Base-by-base conservation (phyloP, 2,888 invertebrate genomes). In the Matsumyia berberina region DNA sequence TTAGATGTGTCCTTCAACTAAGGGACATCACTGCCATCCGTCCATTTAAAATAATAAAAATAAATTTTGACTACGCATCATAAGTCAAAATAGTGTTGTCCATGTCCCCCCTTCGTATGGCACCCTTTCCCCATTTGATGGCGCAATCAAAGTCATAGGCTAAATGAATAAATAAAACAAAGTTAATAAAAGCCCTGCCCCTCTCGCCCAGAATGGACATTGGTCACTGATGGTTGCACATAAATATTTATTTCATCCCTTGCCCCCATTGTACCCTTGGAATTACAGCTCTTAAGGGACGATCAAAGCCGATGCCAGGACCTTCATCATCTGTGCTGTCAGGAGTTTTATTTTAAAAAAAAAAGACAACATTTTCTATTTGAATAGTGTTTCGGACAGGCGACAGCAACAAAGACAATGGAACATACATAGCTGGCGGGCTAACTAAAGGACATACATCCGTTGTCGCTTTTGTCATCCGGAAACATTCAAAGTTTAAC, bases 81-180 rank as follows among this genome's bases (percentile, higher is more conserved):
- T 57, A 66, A 76, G 66, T 76, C 44, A 15, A 49, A 37, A 8
- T 58, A 46, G 35, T 53, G 17, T 33, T 39, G 5, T 5, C 39
- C 5, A 4, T 19, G 11, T 37, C 11, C 15, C 31, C 11, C 44
- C 9, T 24, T 31, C 15, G 15, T 42, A 7, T 24, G n/a, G n/a
- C n/a, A n/a, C n/a, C 24, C 24, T 24, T 24, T 24, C 33, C 8
- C 12, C 46, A 49, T 29, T 44, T 11, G 12, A 35, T 19, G 31
- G 24, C 57, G 64, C 49, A 64, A 57, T 69, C 69, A 44, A 31
- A 39, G 55, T 49, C 76, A 77, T n/a, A 62, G 62, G 69, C 67
- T 64, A 77, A 70, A 69, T 66, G 70, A 62, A 70, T 76, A 70
- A 81, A 81, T 81, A 81, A 66, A 64, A 70, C 31, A 76, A 81